Percentiles rank a stretch among this genome's conserved stretches.
Evolutionary conservation across 1,140 invertebrate genomes (phyloP).

Genomic region (Drosophila gunungcola): DNA sequence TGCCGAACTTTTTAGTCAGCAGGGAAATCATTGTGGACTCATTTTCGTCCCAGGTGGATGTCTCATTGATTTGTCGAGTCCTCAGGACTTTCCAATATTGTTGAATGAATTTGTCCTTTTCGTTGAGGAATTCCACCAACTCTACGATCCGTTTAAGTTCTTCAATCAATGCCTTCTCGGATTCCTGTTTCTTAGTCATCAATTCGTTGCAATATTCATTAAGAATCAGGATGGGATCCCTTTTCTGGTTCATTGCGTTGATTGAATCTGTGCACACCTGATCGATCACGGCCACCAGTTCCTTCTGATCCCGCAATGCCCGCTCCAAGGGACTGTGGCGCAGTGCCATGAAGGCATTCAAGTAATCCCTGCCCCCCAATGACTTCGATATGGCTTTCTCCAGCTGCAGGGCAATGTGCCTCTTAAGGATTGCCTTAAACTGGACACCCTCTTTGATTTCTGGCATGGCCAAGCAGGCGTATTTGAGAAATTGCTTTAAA

Average conservation of each 20-base stretch:
- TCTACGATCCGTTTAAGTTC: constrained; percentile 11
- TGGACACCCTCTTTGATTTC: background rate
- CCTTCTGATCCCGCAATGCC: constrained; percentile 5
- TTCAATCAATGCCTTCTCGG: background rate
- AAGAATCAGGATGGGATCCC: background rate
- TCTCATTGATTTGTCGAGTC: constrained; percentile 7
- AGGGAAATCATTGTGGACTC: constrained; percentile 15
- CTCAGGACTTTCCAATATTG: background rate
- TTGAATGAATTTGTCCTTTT: background rate
- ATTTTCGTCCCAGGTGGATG: constrained; percentile 1
- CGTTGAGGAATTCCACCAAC: background rate
- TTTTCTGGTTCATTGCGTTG: background rate
- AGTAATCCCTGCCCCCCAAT: background rate
- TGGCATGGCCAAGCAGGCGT: constrained; percentile 29
- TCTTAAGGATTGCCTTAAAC: constrained; percentile 1
- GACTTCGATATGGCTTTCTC: background rate
- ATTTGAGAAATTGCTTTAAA: constrained; percentile 20
- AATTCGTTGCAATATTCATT: constrained; percentile 6
- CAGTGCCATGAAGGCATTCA: constrained; percentile 3
- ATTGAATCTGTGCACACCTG: background rate
- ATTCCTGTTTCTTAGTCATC: background rate
- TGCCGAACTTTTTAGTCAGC: background rate
- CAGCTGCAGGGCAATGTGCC: background rate
- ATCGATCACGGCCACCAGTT: background rate
- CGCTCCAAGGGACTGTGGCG: background rate